A percentile compares a stretch with the other conserved stretches of the same genome.
These are phyloP conservation scores for Sinonovacula constricta DNA, from an alignment of 1,140 invertebrate species.

Conservation along the genomic window DNA sequence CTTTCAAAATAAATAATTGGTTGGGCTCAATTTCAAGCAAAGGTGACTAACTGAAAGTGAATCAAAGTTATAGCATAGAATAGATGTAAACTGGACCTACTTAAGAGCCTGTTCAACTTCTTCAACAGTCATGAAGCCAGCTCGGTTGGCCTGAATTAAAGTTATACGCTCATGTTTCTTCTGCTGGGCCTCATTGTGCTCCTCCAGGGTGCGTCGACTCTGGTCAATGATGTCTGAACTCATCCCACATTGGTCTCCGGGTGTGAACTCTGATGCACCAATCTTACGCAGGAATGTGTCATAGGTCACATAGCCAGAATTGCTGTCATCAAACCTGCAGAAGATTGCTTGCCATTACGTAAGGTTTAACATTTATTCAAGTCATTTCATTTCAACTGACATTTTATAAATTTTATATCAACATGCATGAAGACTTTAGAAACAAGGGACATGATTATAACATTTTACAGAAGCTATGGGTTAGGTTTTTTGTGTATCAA, in stretches of 20 bases:
- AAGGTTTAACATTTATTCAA: too few relatives aligned
- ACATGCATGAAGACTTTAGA: too few relatives aligned
- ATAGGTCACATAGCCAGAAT: slow-evolving; percentile 69
- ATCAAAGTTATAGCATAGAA: neutral
- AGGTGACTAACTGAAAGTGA: slow-evolving; percentile 1
- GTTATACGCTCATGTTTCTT: slow-evolving; percentile 72
- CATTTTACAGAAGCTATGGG: too few relatives aligned
- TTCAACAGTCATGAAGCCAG: slow-evolving; percentile 66
- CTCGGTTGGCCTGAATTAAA: slow-evolving; percentile 69
- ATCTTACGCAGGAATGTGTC: slow-evolving; percentile 71
- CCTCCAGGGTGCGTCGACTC: slow-evolving; percentile 66
- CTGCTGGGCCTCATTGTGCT: slow-evolving; percentile 67
- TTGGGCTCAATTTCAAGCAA: neutral
- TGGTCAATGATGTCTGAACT: slow-evolving; percentile 69
- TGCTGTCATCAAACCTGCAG: slow-evolving; percentile 72
- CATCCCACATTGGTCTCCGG: slow-evolving; percentile 66
- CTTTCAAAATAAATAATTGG: too few relatives aligned
- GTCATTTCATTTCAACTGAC: too few relatives aligned
- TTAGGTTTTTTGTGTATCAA: too few relatives aligned
- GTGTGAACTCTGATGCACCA: slow-evolving; percentile 69
- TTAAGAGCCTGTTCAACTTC: slow-evolving; percentile 69
- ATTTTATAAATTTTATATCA: too few relatives aligned
- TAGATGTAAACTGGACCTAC: slow-evolving; percentile 54
- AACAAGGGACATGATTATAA: too few relatives aligned
- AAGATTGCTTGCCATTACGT: too few relatives aligned